Evolutionary conservation across 2,797 vertebrate species (phyloP), one percentile per base, ranked within the genome.

Genomic region (Lindbergichthys nudifrons): DNA sequence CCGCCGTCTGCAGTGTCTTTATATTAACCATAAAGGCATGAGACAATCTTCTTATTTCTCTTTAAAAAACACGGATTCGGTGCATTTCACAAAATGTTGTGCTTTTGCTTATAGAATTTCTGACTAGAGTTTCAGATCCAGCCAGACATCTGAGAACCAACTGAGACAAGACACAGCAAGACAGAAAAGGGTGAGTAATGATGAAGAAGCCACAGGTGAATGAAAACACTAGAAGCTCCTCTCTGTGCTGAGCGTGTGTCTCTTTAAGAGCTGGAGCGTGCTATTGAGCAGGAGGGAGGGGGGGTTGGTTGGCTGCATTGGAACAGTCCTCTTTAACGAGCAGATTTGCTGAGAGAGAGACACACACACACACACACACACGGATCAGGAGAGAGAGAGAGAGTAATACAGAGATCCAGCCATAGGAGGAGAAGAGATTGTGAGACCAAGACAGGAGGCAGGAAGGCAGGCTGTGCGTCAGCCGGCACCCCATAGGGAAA

Each of bases 221-320:
- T 42, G 41, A 62, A 61, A 56, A 19, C 8, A 57, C 42, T 23
- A 70, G 41, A 50, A 15, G 61, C 23, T 11, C 3, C 5, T 9
- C 19, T 73, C 42, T 51, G 23, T 56, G 30, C n/a, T 47, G 1
- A 82, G 92, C 83, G 89, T 80, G 92, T 96, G 95, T 95, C 93
- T 82, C 96, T 97, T 97, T 97, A 96, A 97, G 95, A 95, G 89
- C 85, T 84, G 88, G 89, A 91, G 83, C 65, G 80, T 86, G 89
- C 89, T 83, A 87, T 69, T 85, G 58, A 93, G 86, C 75, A 52
- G 82, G 75, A 61, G 83, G 71, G 71, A 83, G 73, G 73, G 78
- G 78, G 77, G 81, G 59, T 47, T 69, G 75, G 77, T 30, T 83
- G 91, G 90, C 87, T 90, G 93, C 90, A 88, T 85, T 82, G 93